Percentiles rank a stretch among this genome's conserved stretches.
phyloP scores from a whole-genome alignment of 2,888 invertebrate species.

The Drosophila bunnanda region DNA sequence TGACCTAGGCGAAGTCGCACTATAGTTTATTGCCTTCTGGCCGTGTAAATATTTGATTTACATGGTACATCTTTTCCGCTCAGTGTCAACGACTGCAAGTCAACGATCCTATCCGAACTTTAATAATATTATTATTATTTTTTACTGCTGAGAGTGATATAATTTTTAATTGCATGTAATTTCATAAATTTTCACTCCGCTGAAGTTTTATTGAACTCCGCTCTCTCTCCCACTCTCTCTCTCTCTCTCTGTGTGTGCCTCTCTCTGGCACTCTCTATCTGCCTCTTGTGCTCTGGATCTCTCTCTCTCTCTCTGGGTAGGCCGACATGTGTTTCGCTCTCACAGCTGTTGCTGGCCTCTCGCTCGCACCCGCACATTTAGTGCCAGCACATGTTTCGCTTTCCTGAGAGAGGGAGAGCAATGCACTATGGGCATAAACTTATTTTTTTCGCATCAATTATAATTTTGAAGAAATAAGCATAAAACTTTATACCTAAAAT shows the following conservation, averaged over 20 bases:
- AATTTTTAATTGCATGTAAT: constrained; percentile 55
- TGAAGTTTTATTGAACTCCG: constrained; percentile 73
- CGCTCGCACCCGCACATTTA: constrained; percentile 10
- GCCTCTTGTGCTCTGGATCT: constrained; percentile 1
- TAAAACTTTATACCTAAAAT: too few relatives aligned
- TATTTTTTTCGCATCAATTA: too few relatives aligned
- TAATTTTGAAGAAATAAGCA: too few relatives aligned
- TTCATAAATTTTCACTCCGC: constrained; percentile 52
- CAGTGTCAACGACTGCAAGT: constrained; percentile 40
- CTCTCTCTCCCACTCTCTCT: constrained; percentile 7
- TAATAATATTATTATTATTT: constrained; percentile 16
- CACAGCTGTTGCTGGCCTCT: constrained; percentile 40
- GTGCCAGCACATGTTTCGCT: constrained; percentile 31
- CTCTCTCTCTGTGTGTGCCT: neutral
- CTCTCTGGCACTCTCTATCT: neutral
- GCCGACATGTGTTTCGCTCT: constrained; percentile 48
- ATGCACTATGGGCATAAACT: too few relatives aligned
- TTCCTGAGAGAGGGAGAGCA: constrained; percentile 17
- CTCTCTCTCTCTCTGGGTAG: neutral
- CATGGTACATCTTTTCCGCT: constrained; percentile 37
- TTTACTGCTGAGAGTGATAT: constrained; percentile 48
- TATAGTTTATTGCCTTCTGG: constrained; percentile 53
- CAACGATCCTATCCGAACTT: constrained; percentile 41
- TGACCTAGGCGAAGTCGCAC: constrained; percentile 67
- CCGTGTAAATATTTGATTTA: constrained; percentile 57